Conservation (phyloP, 2,888 invertebrate species). For the Apodemia duryi region DNA sequence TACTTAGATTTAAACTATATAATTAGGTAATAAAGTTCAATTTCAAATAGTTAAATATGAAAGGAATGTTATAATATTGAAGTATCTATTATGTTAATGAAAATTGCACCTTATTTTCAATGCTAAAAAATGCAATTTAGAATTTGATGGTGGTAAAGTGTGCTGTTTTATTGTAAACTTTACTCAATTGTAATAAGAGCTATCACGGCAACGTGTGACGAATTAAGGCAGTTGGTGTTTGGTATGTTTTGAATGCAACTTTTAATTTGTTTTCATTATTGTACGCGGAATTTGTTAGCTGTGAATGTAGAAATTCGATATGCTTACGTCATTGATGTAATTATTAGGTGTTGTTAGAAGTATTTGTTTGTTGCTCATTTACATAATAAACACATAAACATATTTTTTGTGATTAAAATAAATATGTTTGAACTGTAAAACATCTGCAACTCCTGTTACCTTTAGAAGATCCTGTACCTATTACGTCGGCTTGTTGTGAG, state of each 20-base stretch:
- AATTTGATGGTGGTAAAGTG: not conserved
- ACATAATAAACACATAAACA: not conserved
- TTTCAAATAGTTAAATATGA: not conserved
- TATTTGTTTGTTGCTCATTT: constrained; percentile 14
- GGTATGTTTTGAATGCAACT: constrained; percentile 65
- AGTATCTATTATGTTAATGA: not conserved
- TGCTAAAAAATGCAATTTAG: constrained; percentile 2
- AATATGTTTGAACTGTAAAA: not conserved
- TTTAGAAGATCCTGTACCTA: no score
- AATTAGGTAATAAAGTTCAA: not conserved
- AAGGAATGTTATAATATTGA: not conserved
- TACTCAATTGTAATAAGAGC: constrained; percentile 2
- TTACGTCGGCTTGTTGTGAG: no score
- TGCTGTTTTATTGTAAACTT: constrained; percentile 15
- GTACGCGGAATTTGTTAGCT: constrained; percentile 42
- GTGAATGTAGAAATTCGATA: constrained; percentile 43
- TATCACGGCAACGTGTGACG: constrained; percentile 47
- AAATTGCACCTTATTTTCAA: constrained; percentile 19
- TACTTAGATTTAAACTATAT: constrained; percentile 22
- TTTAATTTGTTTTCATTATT: constrained; percentile 72
- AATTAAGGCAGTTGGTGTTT: constrained; percentile 55
- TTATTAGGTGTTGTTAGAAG: constrained; percentile 32
- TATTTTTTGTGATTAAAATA: not conserved
- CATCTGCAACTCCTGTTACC: no score
- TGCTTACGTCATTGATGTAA: constrained; percentile 62